Percentiles rank a stretch among this genome's conserved stretches.
These are phyloP conservation scores for Drosophila triauraria DNA, from an alignment of 1,140 invertebrate genomes.

Conservation along the genomic window DNA sequence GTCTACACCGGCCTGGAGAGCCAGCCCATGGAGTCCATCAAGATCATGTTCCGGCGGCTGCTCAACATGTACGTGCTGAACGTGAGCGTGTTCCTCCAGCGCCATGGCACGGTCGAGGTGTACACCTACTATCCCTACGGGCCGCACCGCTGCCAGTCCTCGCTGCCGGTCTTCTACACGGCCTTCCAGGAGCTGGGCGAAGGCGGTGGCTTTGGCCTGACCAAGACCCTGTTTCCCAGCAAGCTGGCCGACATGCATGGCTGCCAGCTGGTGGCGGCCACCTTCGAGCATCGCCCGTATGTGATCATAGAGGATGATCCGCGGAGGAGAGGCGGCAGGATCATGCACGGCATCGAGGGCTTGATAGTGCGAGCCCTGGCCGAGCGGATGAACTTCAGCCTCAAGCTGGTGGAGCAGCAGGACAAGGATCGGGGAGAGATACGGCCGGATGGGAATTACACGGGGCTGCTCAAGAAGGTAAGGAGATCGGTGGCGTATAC, in stretches of 20 bases:
- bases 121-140: slow-evolving; percentile 79
- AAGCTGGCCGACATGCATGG: slow-evolving; percentile 64
- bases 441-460: slow-evolving; percentile 63
- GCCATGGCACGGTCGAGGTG: slow-evolving; percentile 40
- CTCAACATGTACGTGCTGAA: slow-evolving; percentile 70
- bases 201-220: slow-evolving; percentile 6
- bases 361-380: slow-evolving; percentile 53
- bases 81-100: slow-evolving; percentile 62
- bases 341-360: slow-evolving; percentile 67
- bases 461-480: slow-evolving; percentile 71
- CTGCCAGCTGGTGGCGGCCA: slow-evolving; percentile 46
- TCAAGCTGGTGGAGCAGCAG: slow-evolving; percentile 36
- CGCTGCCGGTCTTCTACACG: slow-evolving; percentile 60
- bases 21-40: slow-evolving; percentile 42
- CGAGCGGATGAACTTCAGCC: slow-evolving; percentile 69
- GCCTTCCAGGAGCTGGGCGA: slow-evolving; percentile 37
- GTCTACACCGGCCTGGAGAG: slow-evolving; percentile 70
- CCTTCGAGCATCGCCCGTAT: slow-evolving; percentile 57
- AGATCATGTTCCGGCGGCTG: slow-evolving; percentile 65
- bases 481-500: slow-evolving; percentile 1
- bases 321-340: not conserved
- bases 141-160: slow-evolving; percentile 57
- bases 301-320: slow-evolving; percentile 36
- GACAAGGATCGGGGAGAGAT: slow-evolving; percentile 57
- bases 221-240: slow-evolving; percentile 45